Evolutionary conservation across 1,140 invertebrate species (phyloP).

Genomic region (Laupala kohalensis): DNA sequence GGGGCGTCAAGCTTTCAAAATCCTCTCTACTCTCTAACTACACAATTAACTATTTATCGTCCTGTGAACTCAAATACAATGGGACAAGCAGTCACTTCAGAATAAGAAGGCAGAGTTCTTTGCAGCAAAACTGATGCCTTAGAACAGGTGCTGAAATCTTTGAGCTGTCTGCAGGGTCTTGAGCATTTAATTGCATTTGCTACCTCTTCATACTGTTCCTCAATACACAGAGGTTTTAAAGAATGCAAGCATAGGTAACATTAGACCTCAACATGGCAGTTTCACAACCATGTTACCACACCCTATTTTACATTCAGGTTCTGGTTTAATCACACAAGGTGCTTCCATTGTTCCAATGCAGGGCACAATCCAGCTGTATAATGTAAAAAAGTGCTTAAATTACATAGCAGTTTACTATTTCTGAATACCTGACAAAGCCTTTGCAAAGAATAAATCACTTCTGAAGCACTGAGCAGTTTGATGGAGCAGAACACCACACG

Average conservation of each 20-base stretch:
- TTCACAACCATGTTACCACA: neutral
- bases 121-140: neutral
- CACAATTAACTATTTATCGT: neutral
- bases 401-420: neutral
- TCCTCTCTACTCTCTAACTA: neutral
- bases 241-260: neutral
- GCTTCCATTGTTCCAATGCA: neutral
- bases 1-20: neutral
- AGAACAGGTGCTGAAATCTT: no score
- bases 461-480: neutral
- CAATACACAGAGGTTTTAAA: neutral
- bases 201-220: neutral
- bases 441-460: neutral
- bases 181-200: neutral
- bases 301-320: neutral
- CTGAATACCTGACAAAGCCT: neutral
- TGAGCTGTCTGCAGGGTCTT: neutral
- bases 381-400: neutral
- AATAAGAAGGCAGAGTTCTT: neutral
- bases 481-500: neutral
- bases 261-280: neutral
- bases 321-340: neutral
- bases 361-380: neutral
- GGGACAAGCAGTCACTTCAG: neutral
- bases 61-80: neutral